Evolutionary conservation across 1,140 invertebrate species (phyloP), one percentile per base, ranked within the genome.

Genomic region (Zaprionus gabonicus): DNA sequence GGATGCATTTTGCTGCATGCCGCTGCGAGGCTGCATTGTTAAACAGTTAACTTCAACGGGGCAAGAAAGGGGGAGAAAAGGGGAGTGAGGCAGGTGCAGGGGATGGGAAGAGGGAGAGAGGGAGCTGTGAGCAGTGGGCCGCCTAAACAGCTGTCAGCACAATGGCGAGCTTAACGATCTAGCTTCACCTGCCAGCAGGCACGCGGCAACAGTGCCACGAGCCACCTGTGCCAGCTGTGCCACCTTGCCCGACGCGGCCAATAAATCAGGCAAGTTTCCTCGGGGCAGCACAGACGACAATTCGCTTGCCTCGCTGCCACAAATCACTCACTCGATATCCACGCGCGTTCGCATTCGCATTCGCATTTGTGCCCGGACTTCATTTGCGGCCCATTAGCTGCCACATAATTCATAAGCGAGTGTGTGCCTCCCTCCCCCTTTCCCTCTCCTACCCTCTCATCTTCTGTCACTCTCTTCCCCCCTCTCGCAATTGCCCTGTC

Each of bases 311-410:
- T 4, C 46, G n/a, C 17, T 46, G 46, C 55, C 65, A 69, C 63
- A 67, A 59, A 69, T 57, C 69, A 67, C 49, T 81, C 62, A 71
- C 38, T 57, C 53, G 58, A 41, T 53, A 58, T 58, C 27, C 60
- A 20, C 25, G 38, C 64, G 55, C 49, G 67, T 46, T 65, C 59
- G 36, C 34, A 28, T 28, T 28, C 28, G 28, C 64, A 23, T 28
- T 46, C 67, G 55, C 55, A 70, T 53, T 65, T 70, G 36, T 38
- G 36, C 36, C 36, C 4, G 59, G 55, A 70, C 70, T 86, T 69
- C 71, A 81, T 85, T 84, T 78, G 70, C 51, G 55, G 28, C 49
- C 78, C 81, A 81, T 84, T 84, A 75, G 72, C 73, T 53, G 55
- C 49, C 78, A 49, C 72, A 83, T 83, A 78, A 86, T 76, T 85